Evolutionary conservation across 2,797 vertebrate species (phyloP).

Genomic region (Falco peregrinus): DNA sequence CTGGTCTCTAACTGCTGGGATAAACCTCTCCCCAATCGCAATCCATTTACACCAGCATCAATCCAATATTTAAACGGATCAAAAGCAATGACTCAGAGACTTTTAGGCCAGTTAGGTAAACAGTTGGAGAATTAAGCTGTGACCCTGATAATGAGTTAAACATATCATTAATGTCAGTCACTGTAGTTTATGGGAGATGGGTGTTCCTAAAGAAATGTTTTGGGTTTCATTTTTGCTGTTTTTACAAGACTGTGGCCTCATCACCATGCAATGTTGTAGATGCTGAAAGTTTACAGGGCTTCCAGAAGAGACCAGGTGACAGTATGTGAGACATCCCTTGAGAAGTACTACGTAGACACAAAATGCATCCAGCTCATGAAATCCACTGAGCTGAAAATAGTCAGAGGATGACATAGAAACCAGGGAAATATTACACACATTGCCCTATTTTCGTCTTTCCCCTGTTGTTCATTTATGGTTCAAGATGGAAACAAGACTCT

Average conservation of each 20-base stretch:
- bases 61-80: background rate
- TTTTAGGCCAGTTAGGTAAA: background rate
- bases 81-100: slow-evolving; percentile 30
- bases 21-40: rapidly evolving
- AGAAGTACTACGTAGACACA: background rate
- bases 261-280: rapidly evolving
- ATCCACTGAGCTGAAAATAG: background rate
- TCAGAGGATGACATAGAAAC: background rate
- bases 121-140: background rate
- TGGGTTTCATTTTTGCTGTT: background rate
- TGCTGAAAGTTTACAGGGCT: background rate
- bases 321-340: rapidly evolving
- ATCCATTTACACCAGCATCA: background rate
- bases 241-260: background rate
- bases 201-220: background rate
- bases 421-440: rapidly evolving
- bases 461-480: background rate
- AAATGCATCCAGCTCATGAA: rapidly evolving
- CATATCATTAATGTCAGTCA: background rate
- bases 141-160: background rate
- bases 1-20: background rate
- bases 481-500: background rate
- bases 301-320: background rate
- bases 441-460: background rate
- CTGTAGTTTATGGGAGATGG: background rate